Conservation (phyloP, 2,888 invertebrate species). For the Trichopoda pennipes region DNA sequence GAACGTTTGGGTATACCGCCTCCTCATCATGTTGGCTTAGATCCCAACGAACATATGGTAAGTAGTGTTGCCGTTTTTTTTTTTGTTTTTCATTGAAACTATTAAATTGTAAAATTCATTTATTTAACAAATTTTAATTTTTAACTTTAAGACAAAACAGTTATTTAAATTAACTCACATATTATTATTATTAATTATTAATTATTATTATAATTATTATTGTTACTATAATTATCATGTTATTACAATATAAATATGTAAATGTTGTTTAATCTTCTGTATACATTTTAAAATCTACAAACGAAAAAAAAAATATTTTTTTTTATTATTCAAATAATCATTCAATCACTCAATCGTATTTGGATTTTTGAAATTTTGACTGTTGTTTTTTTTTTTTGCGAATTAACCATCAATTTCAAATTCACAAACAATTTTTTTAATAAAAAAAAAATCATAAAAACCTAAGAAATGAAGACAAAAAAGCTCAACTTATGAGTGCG, state of each 20-base stretch:
- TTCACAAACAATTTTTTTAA: constrained; percentile 43
- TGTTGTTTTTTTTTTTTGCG: constrained; percentile 69
- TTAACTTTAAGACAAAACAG: constrained; percentile 14
- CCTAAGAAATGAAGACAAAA: constrained; percentile 11
- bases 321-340: constrained; percentile 52
- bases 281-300: constrained; percentile 43
- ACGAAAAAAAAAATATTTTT: constrained; percentile 33
- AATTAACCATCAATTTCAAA: constrained; percentile 71
- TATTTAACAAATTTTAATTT: constrained; percentile 36
- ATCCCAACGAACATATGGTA: constrained; percentile 94
- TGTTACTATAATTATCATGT: constrained; percentile 19
- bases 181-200: constrained; percentile 44
- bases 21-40: constrained; percentile 83
- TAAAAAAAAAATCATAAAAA: constrained; percentile 17
- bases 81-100: no score
- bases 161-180: constrained; percentile 11
- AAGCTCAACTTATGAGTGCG: constrained; percentile 52
- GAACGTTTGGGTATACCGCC: constrained; percentile 92
- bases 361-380: constrained; percentile 76
- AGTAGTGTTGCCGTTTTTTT: constrained; percentile 68
- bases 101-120: constrained; percentile 49
- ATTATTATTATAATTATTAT: constrained; percentile 41
- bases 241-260: constrained; percentile 30
- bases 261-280: constrained; percentile 41
- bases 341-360: constrained; percentile 79